Evolutionary conservation across 2,888 invertebrate species (phyloP), one percentile per base, ranked within the genome.

Genomic region (Drosophila mimetica): DNA sequence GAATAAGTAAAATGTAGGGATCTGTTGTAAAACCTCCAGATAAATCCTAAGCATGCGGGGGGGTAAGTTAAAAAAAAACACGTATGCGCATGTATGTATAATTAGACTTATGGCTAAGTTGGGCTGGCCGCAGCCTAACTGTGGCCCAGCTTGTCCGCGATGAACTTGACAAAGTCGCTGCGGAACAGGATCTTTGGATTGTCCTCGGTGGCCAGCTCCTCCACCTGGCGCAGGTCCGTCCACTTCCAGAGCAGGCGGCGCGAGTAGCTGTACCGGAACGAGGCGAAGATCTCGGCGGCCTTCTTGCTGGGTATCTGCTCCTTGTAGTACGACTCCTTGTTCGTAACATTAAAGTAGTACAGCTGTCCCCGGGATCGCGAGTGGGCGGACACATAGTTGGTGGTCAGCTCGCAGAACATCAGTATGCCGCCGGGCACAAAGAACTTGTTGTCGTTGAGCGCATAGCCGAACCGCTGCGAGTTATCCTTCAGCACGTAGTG

Each of bases 341-440:
- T 86, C 0, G 8, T 50, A 16, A 66, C 70, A 51, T 91, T 85
- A 25, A 74, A 87, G 41, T 91, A 92, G 53, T 92, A 92, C 13
- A 87, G 65, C 48, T 78, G 75, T 2, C 90, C 79, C 1, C 71
- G 75, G 0, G 79, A 85, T 9, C 86, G 80, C 1, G 91, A 91
- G 16, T 88, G 79, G 2, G 75, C 79, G 1, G 89, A 84, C 2
- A 89, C 72, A 52, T 83, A 90, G 6, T 82, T 75, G 7, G 79
- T 70, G 20, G 76, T 81, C 8, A 90, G 83, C 50, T 91, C 91
- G 58, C 91, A 90, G 41, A 91, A 86, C 8, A 92, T 71, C 9
- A 92, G 66, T 28, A 92, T 77, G 30, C 92, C 92, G 13, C 91
- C 91, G 4, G 92, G 92, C 22, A 91, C 90, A 77, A 90, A 91